phyloP scores from a whole-genome alignment of 2,888 invertebrate genomes.

The Agrochola lota region DNA sequence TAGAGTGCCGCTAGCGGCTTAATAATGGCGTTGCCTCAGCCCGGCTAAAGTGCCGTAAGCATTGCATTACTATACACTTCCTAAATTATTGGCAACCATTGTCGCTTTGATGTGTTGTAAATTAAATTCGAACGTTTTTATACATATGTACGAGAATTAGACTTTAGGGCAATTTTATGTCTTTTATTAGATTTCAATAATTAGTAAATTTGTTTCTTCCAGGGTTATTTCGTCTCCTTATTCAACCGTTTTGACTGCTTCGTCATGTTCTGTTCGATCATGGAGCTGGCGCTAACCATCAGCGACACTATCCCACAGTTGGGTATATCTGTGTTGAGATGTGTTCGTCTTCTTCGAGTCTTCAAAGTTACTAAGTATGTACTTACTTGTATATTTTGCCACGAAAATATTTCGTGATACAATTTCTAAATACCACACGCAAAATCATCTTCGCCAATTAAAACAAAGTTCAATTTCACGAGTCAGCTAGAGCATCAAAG shows the following conservation, averaged over 20 bases:
- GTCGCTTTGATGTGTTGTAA: not conserved
- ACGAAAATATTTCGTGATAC: not conserved
- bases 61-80: too few species aligned
- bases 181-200: not conserved
- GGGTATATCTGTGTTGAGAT: slow-evolving; percentile 99
- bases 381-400: not conserved
- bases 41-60: too few species aligned
- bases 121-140: not conserved
- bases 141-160: not conserved
- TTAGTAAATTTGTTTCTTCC: slow-evolving; percentile 64
- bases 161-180: not conserved
- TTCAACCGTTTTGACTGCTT: slow-evolving; percentile 99
- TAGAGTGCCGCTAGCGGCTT: too few species aligned
- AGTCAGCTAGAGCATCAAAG: too few species aligned
- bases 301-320: slow-evolving; percentile 98
- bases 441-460: not conserved
- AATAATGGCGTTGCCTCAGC: too few species aligned
- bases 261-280: slow-evolving; percentile 99
- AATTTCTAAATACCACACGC: too few species aligned
- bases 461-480: not conserved
- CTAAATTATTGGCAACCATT: not conserved
- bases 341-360: slow-evolving; percentile 98
- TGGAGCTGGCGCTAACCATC: slow-evolving; percentile 97
- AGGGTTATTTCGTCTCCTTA: slow-evolving; percentile 99
- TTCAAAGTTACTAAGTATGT: slow-evolving; percentile 99